These are phyloP conservation scores for Megalops cyprinoides DNA, from an alignment of 2,797 vertebrate genomes.

Conservation along the genomic window DNA sequence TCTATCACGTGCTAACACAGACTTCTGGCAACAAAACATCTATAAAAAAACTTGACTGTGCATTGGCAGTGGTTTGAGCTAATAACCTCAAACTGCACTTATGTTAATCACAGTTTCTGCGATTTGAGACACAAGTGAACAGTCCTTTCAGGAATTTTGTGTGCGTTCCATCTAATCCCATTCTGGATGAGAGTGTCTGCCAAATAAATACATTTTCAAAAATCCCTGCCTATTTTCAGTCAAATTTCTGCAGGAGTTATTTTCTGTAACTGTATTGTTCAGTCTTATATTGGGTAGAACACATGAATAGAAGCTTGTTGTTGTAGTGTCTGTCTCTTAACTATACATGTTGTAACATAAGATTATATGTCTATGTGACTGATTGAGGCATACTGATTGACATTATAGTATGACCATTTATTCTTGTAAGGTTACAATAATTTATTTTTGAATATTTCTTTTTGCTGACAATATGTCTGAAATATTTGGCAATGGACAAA, in stretches of 20 bases:
- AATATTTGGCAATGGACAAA: background rate
- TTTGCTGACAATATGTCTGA: background rate
- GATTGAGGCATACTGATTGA: background rate
- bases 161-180: background rate
- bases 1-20: background rate
- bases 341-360: background rate
- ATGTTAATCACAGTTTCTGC: conserved; percentile 1
- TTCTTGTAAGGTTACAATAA: background rate
- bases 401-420: background rate
- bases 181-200: background rate
- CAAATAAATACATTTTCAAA: background rate
- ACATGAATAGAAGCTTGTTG: background rate
- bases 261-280: background rate
- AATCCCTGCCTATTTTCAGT: background rate
- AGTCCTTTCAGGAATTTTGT: background rate
- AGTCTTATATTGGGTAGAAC: too few relatives aligned
- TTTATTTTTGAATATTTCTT: conserved; percentile 10
- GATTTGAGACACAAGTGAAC: background rate
- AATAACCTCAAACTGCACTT: background rate
- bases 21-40: background rate
- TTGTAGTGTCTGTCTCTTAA: background rate
- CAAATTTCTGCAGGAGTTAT: background rate
- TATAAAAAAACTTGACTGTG: background rate
- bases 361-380: background rate
- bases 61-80: background rate